A percentile compares a stretch with the other conserved stretches of the same genome.
phyloP scores from a whole-genome alignment of 35 echinoderm and acorn worm genomes.

The Ptychodera flava region DNA sequence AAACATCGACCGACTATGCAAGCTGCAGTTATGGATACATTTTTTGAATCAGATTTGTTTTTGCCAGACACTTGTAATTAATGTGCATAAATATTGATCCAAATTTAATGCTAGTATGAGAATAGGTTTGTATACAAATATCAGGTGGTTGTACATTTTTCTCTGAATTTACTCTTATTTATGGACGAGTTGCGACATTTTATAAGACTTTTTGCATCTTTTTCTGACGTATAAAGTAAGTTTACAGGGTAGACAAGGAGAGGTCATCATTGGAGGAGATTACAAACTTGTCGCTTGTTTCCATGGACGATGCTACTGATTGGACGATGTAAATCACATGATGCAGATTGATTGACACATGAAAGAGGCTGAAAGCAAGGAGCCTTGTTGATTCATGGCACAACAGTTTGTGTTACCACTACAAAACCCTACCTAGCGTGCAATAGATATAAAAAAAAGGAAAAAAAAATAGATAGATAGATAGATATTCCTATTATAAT shows the following conservation, averaged over 20 bases:
- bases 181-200: background rate
- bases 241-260: background rate
- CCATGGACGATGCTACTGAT: background rate
- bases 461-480: background rate
- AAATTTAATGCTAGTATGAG: no score
- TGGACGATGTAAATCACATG: background rate
- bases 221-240: background rate
- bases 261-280: background rate
- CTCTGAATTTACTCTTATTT: background rate
- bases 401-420: background rate
- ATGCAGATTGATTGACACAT: background rate
- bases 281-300: background rate
- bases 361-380: background rate
- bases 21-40: background rate
- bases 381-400: background rate
- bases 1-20: background rate
- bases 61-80: no score
- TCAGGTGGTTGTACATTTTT: background rate
- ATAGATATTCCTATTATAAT: background rate
- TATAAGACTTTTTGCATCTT: conserved; percentile 2
- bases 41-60: no score
- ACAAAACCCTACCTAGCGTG: background rate
- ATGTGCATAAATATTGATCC: no score
- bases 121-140: background rate
- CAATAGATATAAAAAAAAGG: background rate